These are phyloP conservation scores for Drosophila nikananu DNA, from an alignment of 1,140 invertebrate genomes.

Conservation along the genomic window DNA sequence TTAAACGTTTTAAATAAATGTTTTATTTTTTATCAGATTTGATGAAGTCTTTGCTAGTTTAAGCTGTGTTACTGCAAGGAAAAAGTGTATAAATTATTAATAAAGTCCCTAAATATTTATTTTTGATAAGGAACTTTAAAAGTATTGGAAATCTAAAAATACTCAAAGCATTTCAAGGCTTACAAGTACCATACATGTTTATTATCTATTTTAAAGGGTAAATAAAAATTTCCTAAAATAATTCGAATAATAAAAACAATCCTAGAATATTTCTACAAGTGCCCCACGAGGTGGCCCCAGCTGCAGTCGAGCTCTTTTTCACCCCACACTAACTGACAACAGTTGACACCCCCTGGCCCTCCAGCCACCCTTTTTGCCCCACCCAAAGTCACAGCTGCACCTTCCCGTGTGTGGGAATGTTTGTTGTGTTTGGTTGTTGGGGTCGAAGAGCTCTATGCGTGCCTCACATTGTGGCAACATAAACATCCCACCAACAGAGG, in stretches of 20 bases:
- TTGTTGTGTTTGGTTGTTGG: constrained; percentile 32
- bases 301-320: constrained; percentile 13
- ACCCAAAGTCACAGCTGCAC: constrained; percentile 62
- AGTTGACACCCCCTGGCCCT: constrained; percentile 49
- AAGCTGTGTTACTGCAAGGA: too few relatives aligned
- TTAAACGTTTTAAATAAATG: rapidly evolving
- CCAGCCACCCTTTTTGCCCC: constrained; percentile 10
- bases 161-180: too few relatives aligned
- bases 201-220: too few relatives aligned
- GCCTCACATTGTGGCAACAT: constrained; percentile 73
- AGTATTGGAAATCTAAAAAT: too few relatives aligned
- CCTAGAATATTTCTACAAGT: constrained; percentile 17
- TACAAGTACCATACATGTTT: too few relatives aligned
- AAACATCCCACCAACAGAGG: constrained; percentile 64
- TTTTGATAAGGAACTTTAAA: not conserved
- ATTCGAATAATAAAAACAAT: not conserved
- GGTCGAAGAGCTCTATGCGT: constrained; percentile 61
- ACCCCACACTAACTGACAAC: constrained; percentile 54
- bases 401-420: constrained; percentile 30
- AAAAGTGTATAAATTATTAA: too few relatives aligned
- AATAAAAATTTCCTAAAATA: not conserved
- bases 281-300: constrained; percentile 12
- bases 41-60: too few relatives aligned
- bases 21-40: not conserved
- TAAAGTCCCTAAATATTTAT: too few relatives aligned